Base-by-base conservation (phyloP, 2,113 vertebrate genomes). In the Fulmarus glacialis region DNA sequence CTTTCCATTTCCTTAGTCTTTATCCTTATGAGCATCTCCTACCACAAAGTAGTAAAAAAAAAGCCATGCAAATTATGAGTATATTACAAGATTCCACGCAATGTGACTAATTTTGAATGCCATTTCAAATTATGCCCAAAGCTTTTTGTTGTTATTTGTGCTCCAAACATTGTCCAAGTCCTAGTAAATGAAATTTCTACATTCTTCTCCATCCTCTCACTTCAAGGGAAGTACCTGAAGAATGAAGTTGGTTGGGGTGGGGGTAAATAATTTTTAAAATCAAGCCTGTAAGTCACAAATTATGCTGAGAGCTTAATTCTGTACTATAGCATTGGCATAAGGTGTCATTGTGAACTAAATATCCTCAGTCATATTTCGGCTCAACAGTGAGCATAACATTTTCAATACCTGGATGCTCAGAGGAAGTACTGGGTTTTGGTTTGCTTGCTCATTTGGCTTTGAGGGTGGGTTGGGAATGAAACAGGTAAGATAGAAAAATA, bases 231-330 rank as follows among this genome's bases (percentile, higher is more conserved):
- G 24, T 34, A 89, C 22, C 5, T 55, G 45, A 91, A 5, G 17
- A 89, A 75, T 30, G 11, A 79, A 89, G 17, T 3, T 60, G 21
- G 23, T 14, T 1, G 0, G 3, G 27, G 4, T n/a, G 43, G 9
- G 19, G 1, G 0, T 5, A 32, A 11, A 66, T 26, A 55, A n/a
- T 45, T 3, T 0, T 5, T 7, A 42, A 48, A 53, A 23, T 4
- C 2, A 11, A 58, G 4, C 12, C 12, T 38, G 2, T 48, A 84
- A 63, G 21, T 79, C 47, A 59, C 8, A 67, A 82, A 9, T 7
- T 1, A 47, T 71, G 5, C 13, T 9, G 67, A 83, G 29, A 74
- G 10, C 4, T 79, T 70, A 43, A 45, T 62, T 89, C 81, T 82
- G 4, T 52, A 30, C 14, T 45, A 1, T 8, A 34, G 4, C 20